Evolutionary conservation across 2,797 vertebrate genomes (phyloP), one percentile per base, ranked within the genome.

Genomic region (Pangasius macronema): DNA sequence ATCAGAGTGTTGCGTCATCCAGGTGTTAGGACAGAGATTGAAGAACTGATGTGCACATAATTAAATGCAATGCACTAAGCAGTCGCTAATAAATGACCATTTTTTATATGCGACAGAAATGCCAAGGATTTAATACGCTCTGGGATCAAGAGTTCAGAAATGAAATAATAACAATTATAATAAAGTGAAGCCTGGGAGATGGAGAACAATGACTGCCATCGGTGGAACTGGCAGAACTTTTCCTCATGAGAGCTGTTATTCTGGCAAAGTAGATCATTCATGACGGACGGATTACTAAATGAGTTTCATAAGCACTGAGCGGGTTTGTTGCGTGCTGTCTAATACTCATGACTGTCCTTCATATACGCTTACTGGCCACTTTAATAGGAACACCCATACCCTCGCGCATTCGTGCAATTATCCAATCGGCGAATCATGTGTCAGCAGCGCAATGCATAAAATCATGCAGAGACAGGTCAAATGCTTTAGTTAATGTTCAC

Each of bases 101-200:
- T 89, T 91, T 87, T 91, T 85, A 91, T 88, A 84, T 70, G 8
- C 8, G 1, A n/a, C 55, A 65, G 46, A 85, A 83, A 88, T n/a
- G 90, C 89, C 87, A 92, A 89, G 55, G 86, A 73, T 90, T 88
- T 85, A 87, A 91, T 85, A 86, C 33, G 81, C 85, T 68, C 73
- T 53, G 87, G 84, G 88, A 89, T 86, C 51, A 55, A 63, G 87
- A 76, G 61, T 87, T 84, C 85, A 87, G 75, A 91, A 91, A 92
- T 86, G 49, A 90, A 89, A 89, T 83, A 87, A 88, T 70, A 86
- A 89, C 83, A 82, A 87, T 87, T 91, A 89, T 75, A 84, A 84
- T 90, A 75, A 82, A 91, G 85, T 33, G 46, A 76, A 63, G 39
- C 63, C 61, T 65, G 27, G 39, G n/a, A 49, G 81, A 70, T 80